Evolutionary conservation across 2,888 invertebrate genomes (phyloP).

Genomic region (Serripes groenlandicus): DNA sequence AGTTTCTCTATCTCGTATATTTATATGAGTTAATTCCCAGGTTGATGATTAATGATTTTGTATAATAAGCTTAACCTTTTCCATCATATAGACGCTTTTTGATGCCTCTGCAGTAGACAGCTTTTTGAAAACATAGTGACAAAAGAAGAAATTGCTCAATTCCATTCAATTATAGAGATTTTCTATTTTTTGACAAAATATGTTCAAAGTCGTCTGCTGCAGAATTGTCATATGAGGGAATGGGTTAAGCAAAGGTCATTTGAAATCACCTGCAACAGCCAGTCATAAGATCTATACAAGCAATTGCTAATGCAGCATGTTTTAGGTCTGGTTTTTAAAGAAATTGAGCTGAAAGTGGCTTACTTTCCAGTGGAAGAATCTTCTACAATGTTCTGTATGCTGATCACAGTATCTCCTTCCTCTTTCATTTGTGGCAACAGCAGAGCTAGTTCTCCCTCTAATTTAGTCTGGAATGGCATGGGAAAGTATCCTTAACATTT

Average conservation of each 20-base stretch:
- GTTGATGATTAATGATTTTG: too few relatives aligned
- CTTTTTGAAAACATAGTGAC: neutral
- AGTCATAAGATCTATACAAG: too few relatives aligned
- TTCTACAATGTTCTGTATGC: conserved; percentile 88
- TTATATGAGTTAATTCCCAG: too few relatives aligned
- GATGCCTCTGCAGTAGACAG: neutral
- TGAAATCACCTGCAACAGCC: too few relatives aligned
- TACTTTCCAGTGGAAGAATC: conserved; percentile 87
- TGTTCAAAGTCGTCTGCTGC: too few relatives aligned
- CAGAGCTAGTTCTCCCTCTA: conserved; percentile 93
- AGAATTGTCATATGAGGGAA: too few relatives aligned
- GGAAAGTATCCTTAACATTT: neutral
- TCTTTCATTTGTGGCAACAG: conserved; percentile 88
- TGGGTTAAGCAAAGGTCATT: too few relatives aligned
- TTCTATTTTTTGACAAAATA: too few relatives aligned
- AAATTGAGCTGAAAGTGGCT: too few relatives aligned
- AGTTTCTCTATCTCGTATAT: too few relatives aligned
- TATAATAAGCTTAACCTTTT: neutral
- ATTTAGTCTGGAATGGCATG: conserved; percentile 87
- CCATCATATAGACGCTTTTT: neutral
- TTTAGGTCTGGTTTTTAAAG: too few relatives aligned
- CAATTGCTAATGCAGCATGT: too few relatives aligned
- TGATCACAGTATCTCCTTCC: conserved; percentile 87
- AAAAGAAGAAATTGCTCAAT: neutral
- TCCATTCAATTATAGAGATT: neutral